Conservation (phyloP, 1,140 invertebrate genomes). For the Temnothorax longispinosus region DNA sequence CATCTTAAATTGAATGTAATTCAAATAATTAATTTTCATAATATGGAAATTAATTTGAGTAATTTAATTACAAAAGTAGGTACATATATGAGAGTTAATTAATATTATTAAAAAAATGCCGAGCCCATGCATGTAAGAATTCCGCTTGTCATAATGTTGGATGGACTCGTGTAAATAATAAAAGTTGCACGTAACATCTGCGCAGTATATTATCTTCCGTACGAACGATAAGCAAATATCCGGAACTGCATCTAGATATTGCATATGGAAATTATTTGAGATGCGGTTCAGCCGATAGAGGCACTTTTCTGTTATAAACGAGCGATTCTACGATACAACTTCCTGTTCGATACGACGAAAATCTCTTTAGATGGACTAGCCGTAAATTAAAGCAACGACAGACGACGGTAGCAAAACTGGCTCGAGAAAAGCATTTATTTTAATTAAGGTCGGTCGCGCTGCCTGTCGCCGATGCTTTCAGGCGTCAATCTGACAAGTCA, state of each 20-base stretch:
- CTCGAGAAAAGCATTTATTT: conserved; percentile 61
- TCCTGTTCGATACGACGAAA: conserved; percentile 4
- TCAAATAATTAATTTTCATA: no score
- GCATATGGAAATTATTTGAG: not conserved
- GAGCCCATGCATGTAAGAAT: not conserved
- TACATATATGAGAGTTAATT: not conserved
- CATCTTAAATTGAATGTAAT: not conserved
- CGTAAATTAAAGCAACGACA: conserved; percentile 56
- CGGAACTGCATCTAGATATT: not conserved
- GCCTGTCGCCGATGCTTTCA: conserved; percentile 21
- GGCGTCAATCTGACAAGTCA: conserved; percentile 13
- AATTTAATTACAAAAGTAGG: no score
- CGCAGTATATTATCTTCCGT: not conserved
- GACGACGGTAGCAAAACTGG: conserved; percentile 44
- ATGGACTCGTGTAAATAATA: not conserved
- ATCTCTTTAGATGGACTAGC: conserved; percentile 13
- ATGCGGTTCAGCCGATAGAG: not conserved
- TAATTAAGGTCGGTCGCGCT: conserved; percentile 57
- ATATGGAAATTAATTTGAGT: no score
- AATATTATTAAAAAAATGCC: not conserved
- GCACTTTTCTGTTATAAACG: conserved; percentile 14
- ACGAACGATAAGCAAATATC: not conserved
- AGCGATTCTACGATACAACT: not conserved
- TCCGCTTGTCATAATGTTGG: not conserved
- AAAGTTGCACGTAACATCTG: not conserved